Percentiles rank a stretch among this genome's conserved stretches.
Conservation (phyloP, 2,113 vertebrate genomes). For the Sylvicapra grimmia region DNA sequence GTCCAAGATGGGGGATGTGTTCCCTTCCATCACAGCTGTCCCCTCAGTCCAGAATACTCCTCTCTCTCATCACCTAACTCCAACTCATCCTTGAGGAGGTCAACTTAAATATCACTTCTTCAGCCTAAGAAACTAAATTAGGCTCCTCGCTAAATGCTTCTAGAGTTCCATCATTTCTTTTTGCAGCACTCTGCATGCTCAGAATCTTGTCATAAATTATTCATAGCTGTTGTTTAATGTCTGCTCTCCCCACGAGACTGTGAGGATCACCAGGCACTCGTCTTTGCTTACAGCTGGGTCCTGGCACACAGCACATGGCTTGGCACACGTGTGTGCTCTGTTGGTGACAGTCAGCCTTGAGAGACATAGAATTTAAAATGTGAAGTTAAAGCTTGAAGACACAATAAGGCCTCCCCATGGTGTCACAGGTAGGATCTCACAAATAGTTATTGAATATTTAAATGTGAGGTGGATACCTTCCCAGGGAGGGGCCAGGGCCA, state of each 20-base stretch:
- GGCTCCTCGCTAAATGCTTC: slow-evolving; percentile 14
- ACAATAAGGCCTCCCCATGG: no score
- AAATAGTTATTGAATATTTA: neutral
- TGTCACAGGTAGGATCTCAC: neutral
- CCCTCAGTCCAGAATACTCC: neutral
- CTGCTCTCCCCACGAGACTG: slow-evolving; percentile 17
- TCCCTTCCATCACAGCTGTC: neutral
- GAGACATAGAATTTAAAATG: neutral
- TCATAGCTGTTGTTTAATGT: slow-evolving; percentile 40
- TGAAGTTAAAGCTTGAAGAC: neutral
- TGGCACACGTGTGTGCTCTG: neutral
- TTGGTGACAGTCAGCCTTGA: neutral
- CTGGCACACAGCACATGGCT: neutral
- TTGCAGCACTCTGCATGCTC: neutral
- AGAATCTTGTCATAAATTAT: slow-evolving; percentile 54
- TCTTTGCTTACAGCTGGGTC: neutral
- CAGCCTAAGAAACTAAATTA: slow-evolving; percentile 38
- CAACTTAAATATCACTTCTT: slow-evolving; percentile 41
- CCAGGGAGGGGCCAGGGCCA: neutral
- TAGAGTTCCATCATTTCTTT: slow-evolving; percentile 38
- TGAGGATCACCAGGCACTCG: neutral
- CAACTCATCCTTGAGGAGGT: slow-evolving; percentile 12
- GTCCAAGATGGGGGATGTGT: neutral
- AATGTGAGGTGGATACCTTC: neutral
- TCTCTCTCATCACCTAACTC: neutral